These are phyloP conservation scores for Dermatemys mawii DNA, from an alignment of 2,113 vertebrate genomes.

Conservation along the genomic window DNA sequence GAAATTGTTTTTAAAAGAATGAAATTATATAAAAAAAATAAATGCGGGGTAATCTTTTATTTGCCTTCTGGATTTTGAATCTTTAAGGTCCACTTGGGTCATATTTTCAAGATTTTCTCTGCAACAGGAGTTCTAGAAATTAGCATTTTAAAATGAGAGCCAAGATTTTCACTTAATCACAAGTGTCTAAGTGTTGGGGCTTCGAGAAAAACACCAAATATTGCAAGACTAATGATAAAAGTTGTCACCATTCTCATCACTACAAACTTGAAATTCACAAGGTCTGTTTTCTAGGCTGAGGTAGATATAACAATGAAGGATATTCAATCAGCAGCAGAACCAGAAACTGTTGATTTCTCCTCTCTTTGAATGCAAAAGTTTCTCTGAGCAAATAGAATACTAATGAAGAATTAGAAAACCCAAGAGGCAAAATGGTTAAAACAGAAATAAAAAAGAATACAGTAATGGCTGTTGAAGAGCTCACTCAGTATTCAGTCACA, in stretches of 20 bases:
- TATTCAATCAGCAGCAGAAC: background rate
- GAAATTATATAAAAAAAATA: background rate
- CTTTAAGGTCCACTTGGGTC: background rate
- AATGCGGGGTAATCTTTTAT: background rate
- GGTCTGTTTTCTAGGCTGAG: background rate
- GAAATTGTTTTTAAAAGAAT: background rate
- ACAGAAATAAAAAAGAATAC: background rate
- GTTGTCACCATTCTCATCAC: background rate
- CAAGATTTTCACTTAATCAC: background rate
- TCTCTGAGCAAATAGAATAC: background rate
- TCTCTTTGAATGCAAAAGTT: background rate
- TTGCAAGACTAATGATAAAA: background rate
- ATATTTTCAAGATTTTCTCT: conserved; percentile 24
- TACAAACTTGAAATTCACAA: background rate
- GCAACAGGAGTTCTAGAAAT: background rate
- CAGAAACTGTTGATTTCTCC: background rate
- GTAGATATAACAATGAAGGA: background rate
- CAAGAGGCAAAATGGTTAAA: background rate
- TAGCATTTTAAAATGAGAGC: background rate
- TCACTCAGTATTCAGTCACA: accelerated
- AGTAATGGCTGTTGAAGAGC: background rate
- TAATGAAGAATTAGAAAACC: background rate
- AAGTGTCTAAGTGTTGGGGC: background rate
- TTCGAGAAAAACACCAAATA: background rate
- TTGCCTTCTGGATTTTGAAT: background rate